Percentiles rank a stretch among this genome's conserved stretches.
Conservation (phyloP, 64 coral and sea anemone genomes). For the Catalaphyllia jardinei region DNA sequence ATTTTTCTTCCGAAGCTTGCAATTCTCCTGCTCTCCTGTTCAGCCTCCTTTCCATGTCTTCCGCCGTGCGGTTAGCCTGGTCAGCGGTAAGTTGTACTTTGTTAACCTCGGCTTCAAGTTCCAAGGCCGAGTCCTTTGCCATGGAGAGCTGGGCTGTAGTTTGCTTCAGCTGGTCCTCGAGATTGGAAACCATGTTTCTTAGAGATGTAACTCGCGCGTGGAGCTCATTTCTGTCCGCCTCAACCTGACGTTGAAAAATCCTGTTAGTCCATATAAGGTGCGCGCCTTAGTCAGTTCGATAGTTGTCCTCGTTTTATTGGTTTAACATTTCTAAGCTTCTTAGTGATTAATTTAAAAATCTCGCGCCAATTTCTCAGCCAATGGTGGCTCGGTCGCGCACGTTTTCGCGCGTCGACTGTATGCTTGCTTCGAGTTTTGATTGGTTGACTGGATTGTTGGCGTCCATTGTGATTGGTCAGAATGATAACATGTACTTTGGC, state of each 20-base stretch:
- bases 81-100: slow-evolving; percentile 78
- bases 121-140: slow-evolving; percentile 75
- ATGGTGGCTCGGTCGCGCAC: too few species aligned
- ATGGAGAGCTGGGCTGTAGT: slow-evolving; percentile 77
- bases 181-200: slow-evolving; percentile 75
- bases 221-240: slow-evolving; percentile 82
- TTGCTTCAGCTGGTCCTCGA: slow-evolving; percentile 92
- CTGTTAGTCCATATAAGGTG: background rate
- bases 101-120: slow-evolving; percentile 83
- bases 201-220: slow-evolving; percentile 84
- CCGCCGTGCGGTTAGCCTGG: slow-evolving; percentile 80
- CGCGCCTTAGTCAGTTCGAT: too few species aligned
- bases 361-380: too few species aligned
- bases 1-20: slow-evolving; percentile 82
- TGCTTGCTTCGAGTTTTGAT: too few species aligned
- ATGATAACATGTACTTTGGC: too few species aligned
- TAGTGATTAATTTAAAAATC: too few species aligned
- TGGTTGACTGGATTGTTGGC: too few species aligned
- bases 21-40: slow-evolving; percentile 74
- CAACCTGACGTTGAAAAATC: slow-evolving; percentile 48
- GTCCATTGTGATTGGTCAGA: too few species aligned
- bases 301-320: too few species aligned
- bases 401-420: too few species aligned
- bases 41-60: slow-evolving; percentile 86
- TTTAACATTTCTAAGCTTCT: too few species aligned